Evolutionary conservation across 2,888 invertebrate species (phyloP).

Genomic region (Tuberolachnus salignus): DNA sequence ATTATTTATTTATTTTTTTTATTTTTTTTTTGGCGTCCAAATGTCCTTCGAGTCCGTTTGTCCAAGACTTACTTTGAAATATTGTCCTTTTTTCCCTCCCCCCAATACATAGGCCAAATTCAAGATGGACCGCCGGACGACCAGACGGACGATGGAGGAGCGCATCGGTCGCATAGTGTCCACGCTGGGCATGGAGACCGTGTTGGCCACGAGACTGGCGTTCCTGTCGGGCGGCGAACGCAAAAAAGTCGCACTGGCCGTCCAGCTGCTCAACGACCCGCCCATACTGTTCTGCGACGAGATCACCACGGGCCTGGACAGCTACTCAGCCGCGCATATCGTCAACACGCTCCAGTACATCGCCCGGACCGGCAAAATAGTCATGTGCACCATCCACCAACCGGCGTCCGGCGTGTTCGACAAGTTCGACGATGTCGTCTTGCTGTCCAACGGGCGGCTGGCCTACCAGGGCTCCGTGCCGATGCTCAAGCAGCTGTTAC

Average conservation of each 20-base stretch:
- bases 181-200: constrained; percentile 76
- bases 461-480: constrained; percentile 57
- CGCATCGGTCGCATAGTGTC: constrained; percentile 62
- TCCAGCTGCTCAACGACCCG: constrained; percentile 85
- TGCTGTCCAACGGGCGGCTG: constrained; percentile 54
- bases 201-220: constrained; percentile 74
- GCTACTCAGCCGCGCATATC: constrained; percentile 83
- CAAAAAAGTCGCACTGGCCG: constrained; percentile 83
- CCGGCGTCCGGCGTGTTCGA: constrained; percentile 58
- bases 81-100: too few relatives aligned
- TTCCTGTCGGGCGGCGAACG: constrained; percentile 88
- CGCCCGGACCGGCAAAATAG: constrained; percentile 61
- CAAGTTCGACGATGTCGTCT: constrained; percentile 57
- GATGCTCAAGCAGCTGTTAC: constrained; percentile 28
- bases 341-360: constrained; percentile 73
- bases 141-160: not conserved
- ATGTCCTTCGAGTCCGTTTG: too few relatives aligned
- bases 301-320: constrained; percentile 90
- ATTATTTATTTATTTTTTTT: too few relatives aligned
- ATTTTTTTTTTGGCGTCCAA: too few relatives aligned
- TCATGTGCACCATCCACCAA: constrained; percentile 58
- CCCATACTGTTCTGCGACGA: constrained; percentile 91
- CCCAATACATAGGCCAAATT: constrained; percentile 71
- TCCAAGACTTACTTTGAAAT: too few relatives aligned
- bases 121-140: constrained; percentile 70